Percentiles rank a stretch among this genome's conserved stretches.
phyloP scores from a whole-genome alignment of 2,888 invertebrate genomes.

The Chrysolina oricalcia region DNA sequence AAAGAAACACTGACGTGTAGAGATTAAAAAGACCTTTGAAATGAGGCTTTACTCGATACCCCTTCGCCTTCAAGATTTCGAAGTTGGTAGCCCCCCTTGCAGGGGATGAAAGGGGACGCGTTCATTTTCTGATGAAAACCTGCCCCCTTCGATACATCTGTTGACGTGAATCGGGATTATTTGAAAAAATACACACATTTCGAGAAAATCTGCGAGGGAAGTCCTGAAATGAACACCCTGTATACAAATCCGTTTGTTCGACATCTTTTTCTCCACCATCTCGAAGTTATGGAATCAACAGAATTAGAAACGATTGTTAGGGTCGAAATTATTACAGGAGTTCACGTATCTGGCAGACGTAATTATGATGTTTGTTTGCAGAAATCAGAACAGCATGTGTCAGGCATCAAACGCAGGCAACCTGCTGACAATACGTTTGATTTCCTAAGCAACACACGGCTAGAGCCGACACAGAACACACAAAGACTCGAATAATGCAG shows the following conservation, averaged over 20 bases:
- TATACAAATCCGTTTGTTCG: neutral
- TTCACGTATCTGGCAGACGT: conserved; percentile 55
- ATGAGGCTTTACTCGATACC: no score
- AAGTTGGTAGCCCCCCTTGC: no score
- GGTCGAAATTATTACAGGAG: conserved; percentile 37
- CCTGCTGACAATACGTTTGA: conserved; percentile 57
- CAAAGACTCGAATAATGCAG: conserved; percentile 51
- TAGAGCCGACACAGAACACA: conserved; percentile 44
- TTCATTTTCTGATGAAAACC: no score
- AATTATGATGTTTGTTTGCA: conserved; percentile 60
- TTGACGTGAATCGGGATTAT: no score
- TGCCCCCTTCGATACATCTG: no score
- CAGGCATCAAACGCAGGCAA: conserved; percentile 58
- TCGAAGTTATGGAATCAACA: neutral
- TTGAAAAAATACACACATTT: no score
- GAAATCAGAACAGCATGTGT: conserved; percentile 59
- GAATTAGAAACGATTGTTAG: conserved; percentile 45
- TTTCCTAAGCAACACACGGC: conserved; percentile 58
- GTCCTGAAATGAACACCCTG: no score
- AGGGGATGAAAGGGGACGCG: no score
- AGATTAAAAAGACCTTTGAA: no score
- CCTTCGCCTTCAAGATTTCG: no score
- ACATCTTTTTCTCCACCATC: neutral
- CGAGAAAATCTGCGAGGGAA: no score
- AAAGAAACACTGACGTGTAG: no score